Evolutionary conservation across 2,797 vertebrate species (phyloP).

Genomic region (Catharus ustulatus): DNA sequence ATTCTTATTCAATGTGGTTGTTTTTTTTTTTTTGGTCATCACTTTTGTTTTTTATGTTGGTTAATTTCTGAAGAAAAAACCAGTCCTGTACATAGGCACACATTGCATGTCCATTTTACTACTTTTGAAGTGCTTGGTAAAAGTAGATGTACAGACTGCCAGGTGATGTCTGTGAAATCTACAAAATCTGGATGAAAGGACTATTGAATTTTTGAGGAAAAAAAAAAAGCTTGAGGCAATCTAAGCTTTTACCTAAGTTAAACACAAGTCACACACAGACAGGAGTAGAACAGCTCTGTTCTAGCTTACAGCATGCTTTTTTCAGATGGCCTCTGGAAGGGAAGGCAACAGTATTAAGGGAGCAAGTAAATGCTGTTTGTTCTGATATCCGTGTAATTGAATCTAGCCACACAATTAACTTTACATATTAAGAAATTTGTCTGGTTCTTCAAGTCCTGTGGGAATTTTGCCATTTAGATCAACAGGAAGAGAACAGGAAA

Average conservation of each 20-base stretch:
- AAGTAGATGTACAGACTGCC: background rate
- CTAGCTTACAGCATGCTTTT: background rate
- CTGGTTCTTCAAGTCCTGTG: background rate
- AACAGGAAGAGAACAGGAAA: background rate
- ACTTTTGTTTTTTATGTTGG: background rate
- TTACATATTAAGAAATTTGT: background rate
- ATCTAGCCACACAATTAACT: slow-evolving; percentile 7
- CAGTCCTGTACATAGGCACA: background rate
- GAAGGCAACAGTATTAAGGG: background rate
- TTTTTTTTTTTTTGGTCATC: background rate
- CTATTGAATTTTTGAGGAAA: background rate
- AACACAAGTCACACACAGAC: background rate
- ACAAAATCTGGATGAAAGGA: background rate
- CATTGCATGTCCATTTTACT: background rate
- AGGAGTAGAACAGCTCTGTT: background rate
- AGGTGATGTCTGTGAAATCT: background rate
- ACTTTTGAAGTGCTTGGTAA: background rate
- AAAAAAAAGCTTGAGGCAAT: background rate
- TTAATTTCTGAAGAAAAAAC: background rate
- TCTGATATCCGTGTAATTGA: background rate
- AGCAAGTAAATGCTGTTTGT: background rate
- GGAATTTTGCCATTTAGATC: background rate
- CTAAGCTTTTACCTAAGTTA: slow-evolving; percentile 34
- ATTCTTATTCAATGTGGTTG: background rate
- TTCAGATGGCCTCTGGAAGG: background rate